Conservation (phyloP, 2,888 invertebrate species). For the Congeria kusceri region DNA sequence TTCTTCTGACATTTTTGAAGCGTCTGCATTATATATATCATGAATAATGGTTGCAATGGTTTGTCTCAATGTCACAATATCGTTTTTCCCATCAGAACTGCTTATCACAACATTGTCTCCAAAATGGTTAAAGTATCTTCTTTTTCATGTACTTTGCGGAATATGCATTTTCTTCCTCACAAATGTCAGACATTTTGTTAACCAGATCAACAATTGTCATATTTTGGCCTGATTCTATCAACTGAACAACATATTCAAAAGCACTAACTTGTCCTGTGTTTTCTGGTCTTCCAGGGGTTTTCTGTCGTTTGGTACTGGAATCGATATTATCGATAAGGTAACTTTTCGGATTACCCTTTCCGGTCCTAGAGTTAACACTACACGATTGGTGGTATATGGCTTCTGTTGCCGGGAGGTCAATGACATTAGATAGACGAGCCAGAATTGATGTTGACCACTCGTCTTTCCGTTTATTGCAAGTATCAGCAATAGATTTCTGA, state of each 20-base stretch:
- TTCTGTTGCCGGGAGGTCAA: constrained; percentile 46
- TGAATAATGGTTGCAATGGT: constrained; percentile 56
- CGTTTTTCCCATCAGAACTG: constrained; percentile 50
- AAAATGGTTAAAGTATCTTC: constrained; percentile 67
- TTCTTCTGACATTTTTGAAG: neutral
- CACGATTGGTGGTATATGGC: constrained; percentile 39
- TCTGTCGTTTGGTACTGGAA: too few species aligned
- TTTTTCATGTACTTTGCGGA: constrained; percentile 32
- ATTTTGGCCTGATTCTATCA: too few species aligned
- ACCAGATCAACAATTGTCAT: too few species aligned
- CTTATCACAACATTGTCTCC: constrained; percentile 57
- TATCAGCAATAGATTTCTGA: neutral
- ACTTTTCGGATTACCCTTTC: constrained; percentile 21
- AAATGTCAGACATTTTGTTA: too few species aligned
- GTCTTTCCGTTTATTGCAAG: constrained; percentile 19
- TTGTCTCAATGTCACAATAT: constrained; percentile 61
- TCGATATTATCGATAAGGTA: neutral
- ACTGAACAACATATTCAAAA: too few species aligned
- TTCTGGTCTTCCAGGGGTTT: too few species aligned
- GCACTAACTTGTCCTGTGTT: too few species aligned
- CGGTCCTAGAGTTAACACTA: constrained; percentile 33
- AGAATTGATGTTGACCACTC: constrained; percentile 18
- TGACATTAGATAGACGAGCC: neutral
- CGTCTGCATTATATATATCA: constrained; percentile 32
- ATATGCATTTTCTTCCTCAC: constrained; percentile 34